Conservation (phyloP, 2,797 vertebrate genomes). For the Ara ararauna region DNA sequence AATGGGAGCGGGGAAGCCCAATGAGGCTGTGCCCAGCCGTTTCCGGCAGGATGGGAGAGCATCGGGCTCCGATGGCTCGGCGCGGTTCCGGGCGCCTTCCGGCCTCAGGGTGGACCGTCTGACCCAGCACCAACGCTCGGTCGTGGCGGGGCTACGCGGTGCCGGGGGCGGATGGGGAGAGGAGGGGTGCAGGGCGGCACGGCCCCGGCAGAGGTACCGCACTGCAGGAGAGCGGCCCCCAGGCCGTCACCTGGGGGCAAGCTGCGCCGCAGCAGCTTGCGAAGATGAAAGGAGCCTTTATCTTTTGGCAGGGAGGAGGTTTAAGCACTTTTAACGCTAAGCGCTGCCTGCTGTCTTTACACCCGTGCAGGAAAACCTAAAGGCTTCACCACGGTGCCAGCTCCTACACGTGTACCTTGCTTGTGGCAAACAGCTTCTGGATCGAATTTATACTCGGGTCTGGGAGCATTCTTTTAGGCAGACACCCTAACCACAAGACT, state of each 20-base stretch:
- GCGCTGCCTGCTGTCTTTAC: accelerated
- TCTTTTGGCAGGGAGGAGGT: accelerated
- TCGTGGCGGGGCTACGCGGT: not conserved
- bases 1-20: not conserved
- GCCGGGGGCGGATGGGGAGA: not conserved
- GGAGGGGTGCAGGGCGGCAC: not conserved
- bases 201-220: not conserved
- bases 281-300: accelerated
- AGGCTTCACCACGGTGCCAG: accelerated
- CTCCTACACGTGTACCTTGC: accelerated
- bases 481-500: accelerated
- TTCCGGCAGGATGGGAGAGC: not conserved
- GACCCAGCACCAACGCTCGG: accelerated
- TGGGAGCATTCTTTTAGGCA: accelerated
- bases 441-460: accelerated
- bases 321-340: accelerated
- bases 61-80: accelerated
- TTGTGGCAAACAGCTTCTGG: accelerated
- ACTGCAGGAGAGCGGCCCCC: accelerated
- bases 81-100: not conserved
- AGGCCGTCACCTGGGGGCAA: accelerated
- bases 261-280: accelerated
- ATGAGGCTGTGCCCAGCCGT: not conserved
- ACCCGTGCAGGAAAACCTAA: accelerated
- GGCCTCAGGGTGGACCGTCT: not conserved